These are phyloP conservation scores for Candidula unifasciata DNA, from an alignment of 2,888 invertebrate genomes.

Conservation along the genomic window DNA sequence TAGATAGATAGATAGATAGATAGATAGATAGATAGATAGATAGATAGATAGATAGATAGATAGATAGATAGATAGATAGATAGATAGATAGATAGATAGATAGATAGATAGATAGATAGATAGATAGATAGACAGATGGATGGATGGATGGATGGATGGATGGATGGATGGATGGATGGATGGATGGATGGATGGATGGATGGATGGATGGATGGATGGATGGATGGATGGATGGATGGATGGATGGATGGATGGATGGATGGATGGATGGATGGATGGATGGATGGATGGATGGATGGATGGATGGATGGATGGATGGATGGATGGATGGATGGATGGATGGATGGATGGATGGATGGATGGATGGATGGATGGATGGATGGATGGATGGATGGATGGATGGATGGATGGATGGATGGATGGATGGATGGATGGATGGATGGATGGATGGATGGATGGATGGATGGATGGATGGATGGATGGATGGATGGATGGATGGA, in stretches of 20 bases:
- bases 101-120: neutral
- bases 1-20: too few relatives aligned
- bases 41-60: neutral
- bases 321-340: constrained; percentile 8
- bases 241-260: neutral
- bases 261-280: neutral
- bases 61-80: neutral
- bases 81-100: neutral
- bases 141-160: neutral
- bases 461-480: constrained; percentile 8
- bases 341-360: constrained; percentile 8
- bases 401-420: constrained; percentile 8
- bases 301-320: constrained; percentile 8
- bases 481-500: constrained; percentile 8
- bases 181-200: neutral
- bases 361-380: constrained; percentile 8
- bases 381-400: constrained; percentile 8
- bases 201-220: neutral
- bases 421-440: constrained; percentile 8
- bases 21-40: too few relatives aligned
- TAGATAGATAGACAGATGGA: too few relatives aligned
- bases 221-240: neutral
- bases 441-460: constrained; percentile 8
- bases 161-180: neutral
- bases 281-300: neutral